phyloP scores from a whole-genome alignment of 2,113 vertebrate species.

The Crotalus tigris region DNA sequence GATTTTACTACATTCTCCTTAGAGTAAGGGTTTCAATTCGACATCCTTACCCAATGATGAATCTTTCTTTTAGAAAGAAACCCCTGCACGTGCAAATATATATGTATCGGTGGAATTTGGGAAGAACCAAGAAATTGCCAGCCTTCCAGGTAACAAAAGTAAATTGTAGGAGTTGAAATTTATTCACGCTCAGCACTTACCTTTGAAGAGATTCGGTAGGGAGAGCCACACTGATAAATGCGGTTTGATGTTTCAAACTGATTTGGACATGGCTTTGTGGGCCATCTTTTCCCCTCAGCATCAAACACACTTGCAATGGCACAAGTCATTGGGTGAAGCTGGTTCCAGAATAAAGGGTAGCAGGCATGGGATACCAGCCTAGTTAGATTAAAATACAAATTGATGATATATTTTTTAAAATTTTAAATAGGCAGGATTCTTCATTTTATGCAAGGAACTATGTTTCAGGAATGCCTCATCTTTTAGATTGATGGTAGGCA shows the following conservation, averaged over 20 bases:
- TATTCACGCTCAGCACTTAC: slow-evolving; percentile 55
- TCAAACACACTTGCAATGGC: slow-evolving; percentile 65
- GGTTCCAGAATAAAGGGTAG: slow-evolving; percentile 72
- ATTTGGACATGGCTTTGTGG: slow-evolving; percentile 71
- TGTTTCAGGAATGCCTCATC: neutral
- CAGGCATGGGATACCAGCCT: slow-evolving; percentile 75
- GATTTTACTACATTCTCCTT: neutral
- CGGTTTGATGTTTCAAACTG: slow-evolving; percentile 65
- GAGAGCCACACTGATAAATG: slow-evolving; percentile 68
- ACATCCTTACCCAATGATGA: neutral
- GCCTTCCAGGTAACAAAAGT: neutral
- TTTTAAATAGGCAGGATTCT: neutral
- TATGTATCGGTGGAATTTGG: neutral
- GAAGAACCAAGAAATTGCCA: neutral
- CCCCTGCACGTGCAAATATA: neutral
- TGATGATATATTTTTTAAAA: neutral
- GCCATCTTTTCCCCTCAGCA: slow-evolving; percentile 63
- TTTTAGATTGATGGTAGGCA: neutral
- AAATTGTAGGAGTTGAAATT: fast-evolving
- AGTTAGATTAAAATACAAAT: slow-evolving; percentile 9
- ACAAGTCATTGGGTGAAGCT: slow-evolving; percentile 50
- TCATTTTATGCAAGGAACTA: neutral
- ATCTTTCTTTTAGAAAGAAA: neutral
- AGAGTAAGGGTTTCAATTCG: neutral
- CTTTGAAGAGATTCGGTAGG: slow-evolving; percentile 74